These are phyloP conservation scores for Mythimna impura DNA, from an alignment of 2,888 invertebrate genomes.

Conservation along the genomic window DNA sequence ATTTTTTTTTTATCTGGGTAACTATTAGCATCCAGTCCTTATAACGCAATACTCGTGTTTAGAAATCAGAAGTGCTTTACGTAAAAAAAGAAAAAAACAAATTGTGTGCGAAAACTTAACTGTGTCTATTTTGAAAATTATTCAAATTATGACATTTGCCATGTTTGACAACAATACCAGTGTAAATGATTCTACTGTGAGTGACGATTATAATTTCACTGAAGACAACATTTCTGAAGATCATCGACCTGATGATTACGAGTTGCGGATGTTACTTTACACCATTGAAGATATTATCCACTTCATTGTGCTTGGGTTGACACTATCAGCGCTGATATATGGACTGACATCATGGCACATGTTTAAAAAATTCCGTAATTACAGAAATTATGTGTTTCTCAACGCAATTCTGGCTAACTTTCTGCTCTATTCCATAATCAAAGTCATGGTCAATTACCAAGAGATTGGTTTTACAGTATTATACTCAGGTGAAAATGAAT, in stretches of 20 bases:
- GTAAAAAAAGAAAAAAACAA: no score
- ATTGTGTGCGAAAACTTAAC: no score
- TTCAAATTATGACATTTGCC: background rate
- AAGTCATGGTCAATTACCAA: constrained; percentile 4
- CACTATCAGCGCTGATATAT: constrained; percentile 4
- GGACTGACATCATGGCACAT: background rate
- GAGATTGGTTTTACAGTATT: constrained; percentile 4
- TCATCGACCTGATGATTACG: background rate
- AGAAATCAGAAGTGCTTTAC: no score
- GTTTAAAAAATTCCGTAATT: constrained; percentile 11
- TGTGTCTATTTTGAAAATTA: no score
- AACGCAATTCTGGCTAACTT: constrained; percentile 19
- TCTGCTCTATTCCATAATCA: constrained; percentile 13
- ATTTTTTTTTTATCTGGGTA: no score
- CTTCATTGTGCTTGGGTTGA: constrained; percentile 9
- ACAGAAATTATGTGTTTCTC: constrained; percentile 6
- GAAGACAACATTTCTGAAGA: background rate
- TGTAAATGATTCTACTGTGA: background rate
- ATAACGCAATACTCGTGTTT: no score
- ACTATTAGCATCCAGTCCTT: no score
- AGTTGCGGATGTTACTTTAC: background rate
- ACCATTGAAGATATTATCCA: constrained; percentile 17
- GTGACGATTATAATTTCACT: constrained; percentile 10
- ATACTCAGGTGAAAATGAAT: background rate
- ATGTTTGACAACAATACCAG: constrained; percentile 11